Base-by-base conservation (phyloP, 1,140 invertebrate species). In the Planococcus citri region DNA sequence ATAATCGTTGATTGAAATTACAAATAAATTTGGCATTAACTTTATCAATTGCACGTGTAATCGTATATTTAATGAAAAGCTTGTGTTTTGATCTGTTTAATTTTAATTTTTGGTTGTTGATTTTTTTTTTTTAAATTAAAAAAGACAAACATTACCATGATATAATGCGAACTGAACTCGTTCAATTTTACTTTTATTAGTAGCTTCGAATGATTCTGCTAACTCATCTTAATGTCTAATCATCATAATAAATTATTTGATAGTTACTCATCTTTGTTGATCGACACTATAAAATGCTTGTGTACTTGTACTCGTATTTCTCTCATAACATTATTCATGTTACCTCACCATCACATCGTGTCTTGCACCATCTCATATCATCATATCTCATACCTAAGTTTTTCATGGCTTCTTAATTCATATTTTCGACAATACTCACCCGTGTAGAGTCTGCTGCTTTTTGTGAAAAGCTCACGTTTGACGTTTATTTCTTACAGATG, bases 401-500 rank as follows among this genome's bases (percentile, higher is more conserved):
- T n/a, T n/a, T n/a, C n/a, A n/a, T n/a, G n/a, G n/a, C n/a, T n/a
- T n/a, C n/a, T n/a, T n/a, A n/a, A n/a, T n/a, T n/a, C n/a, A n/a
- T n/a, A n/a, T n/a, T n/a, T n/a, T n/a, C n/a, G n/a, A n/a, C 41
- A 20, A 17, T 51, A 17, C 17, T 51, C 41, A 20, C 41, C 12
- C n/a, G 41, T 51, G 41, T 17, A 9, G 4, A 9, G 41, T 51
- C 6, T 17, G 41, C 29, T 33, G 3, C 12, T 33, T 51, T 51
- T 51, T 51, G 41, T 17, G n/a, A n/a, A n/a, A 17, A 51, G 41
- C 3, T 9, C n/a, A 51, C 41, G 41, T 17, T 37, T 37, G 6
- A 8, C 33, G 17, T 17, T 51, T 3, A 51, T 51, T 51, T 51
- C n/a, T 75, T 75, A 75, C 80, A 86, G 86, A 88, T 82, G 82